Conservation (phyloP, 2,797 vertebrate species). For the Labroides dimidiatus region DNA sequence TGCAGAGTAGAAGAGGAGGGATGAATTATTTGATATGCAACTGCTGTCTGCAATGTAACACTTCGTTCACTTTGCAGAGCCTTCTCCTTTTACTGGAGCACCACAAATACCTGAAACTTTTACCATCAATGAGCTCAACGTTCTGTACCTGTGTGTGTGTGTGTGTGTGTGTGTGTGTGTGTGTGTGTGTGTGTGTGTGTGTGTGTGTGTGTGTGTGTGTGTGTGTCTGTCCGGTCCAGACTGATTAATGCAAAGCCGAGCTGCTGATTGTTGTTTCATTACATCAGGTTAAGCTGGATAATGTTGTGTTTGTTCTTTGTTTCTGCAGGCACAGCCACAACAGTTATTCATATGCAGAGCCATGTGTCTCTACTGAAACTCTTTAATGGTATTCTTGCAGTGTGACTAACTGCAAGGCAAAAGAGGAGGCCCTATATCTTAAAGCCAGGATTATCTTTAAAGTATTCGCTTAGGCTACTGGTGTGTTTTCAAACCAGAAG, state of each 20-base stretch:
- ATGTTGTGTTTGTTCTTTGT: constrained; percentile 35
- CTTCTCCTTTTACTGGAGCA: background rate
- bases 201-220: background rate
- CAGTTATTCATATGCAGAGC: constrained; percentile 15
- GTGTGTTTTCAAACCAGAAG: background rate
- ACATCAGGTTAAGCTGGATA: constrained; percentile 19
- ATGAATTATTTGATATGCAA: background rate
- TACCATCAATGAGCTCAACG: background rate
- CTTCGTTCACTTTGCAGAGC: background rate
- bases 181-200: background rate
- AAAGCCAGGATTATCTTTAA: background rate
- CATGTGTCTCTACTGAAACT: background rate
- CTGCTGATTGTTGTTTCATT: constrained; percentile 31
- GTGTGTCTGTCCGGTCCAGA: background rate
- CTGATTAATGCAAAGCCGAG: constrained; percentile 27
- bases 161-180: background rate
- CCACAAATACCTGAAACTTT: background rate
- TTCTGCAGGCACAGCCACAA: constrained; percentile 11
- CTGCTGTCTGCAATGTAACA: background rate
- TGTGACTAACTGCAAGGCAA: background rate
- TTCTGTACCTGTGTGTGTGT: background rate
- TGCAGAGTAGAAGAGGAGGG: background rate
- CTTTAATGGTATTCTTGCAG: background rate
- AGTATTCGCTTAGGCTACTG: background rate
- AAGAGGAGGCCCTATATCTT: background rate